phyloP scores from a whole-genome alignment of 2,113 vertebrate genomes.

The Piprites chloris region DNA sequence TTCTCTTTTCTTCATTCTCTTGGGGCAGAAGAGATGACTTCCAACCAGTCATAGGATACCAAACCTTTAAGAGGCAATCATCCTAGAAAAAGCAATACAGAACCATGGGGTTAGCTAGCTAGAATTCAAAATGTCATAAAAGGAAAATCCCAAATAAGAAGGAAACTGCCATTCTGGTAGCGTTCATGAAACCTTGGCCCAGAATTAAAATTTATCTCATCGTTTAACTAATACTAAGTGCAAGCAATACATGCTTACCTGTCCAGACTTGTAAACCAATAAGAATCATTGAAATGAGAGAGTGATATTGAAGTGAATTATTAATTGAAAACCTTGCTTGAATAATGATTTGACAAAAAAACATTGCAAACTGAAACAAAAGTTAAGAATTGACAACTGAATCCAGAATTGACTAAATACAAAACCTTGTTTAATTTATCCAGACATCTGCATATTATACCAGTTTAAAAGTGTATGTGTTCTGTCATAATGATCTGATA shows the following conservation, averaged over 20 bases:
- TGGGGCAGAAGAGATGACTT: conserved; percentile 91
- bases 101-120: neutral
- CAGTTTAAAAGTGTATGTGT: neutral
- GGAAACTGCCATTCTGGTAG: neutral
- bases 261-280: neutral
- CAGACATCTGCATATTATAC: neutral
- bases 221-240: neutral
- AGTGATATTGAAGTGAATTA: neutral
- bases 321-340: neutral
- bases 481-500: neutral
- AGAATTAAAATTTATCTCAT: neutral
- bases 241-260: neutral
- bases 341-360: neutral
- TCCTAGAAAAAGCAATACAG: conserved; percentile 76
- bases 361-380: neutral
- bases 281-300: neutral
- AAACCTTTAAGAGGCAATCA: conserved; percentile 96
- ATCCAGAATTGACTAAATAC: neutral
- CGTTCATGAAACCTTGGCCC: neutral
- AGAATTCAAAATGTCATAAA: neutral
- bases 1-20: conserved; percentile 85
- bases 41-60: conserved; percentile 96
- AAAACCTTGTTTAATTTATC: neutral
- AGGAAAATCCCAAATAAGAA: neutral
- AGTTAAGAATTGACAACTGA: neutral